Percentiles rank a stretch among this genome's conserved stretches.
phyloP scores from a whole-genome alignment of 2,797 vertebrate genomes.

The Bovichtus diacanthus region DNA sequence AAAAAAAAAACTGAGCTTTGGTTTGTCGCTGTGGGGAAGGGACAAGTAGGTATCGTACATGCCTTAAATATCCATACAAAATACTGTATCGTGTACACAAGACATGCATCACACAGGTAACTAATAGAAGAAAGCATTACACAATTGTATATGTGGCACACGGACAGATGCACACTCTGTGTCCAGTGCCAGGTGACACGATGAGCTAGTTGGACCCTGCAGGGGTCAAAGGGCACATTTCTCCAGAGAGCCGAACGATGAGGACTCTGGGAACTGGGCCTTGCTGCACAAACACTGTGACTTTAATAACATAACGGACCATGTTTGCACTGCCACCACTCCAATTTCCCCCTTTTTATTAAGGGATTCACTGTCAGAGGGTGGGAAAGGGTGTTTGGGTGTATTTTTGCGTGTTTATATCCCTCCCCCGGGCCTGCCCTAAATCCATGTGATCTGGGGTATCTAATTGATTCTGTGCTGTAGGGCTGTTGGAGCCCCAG shows the following conservation, averaged over 20 bases:
- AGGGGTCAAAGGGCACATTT: slow-evolving; percentile 66
- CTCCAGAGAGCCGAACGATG: slow-evolving; percentile 57
- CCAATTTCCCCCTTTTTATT: slow-evolving; percentile 69
- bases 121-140: not conserved
- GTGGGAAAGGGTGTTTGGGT: slow-evolving; percentile 50
- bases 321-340: slow-evolving; percentile 70
- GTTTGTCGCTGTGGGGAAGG: not conserved
- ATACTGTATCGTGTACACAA: not conserved
- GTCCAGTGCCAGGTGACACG: slow-evolving; percentile 51
- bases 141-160: not conserved
- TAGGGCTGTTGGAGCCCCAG: slow-evolving; percentile 30
- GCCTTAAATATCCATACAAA: not conserved
- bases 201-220: slow-evolving; percentile 32
- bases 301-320: slow-evolving; percentile 71
- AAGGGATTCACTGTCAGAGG: slow-evolving; percentile 62
- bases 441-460: slow-evolving; percentile 29
- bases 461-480: slow-evolving; percentile 49
- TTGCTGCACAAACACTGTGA: slow-evolving; percentile 70
- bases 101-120: not conserved
- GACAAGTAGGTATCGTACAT: not conserved
- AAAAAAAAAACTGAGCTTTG: not conserved
- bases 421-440: slow-evolving; percentile 24
- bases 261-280: slow-evolving; percentile 71
- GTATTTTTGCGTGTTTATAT: slow-evolving; percentile 30
- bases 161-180: not conserved